A percentile compares a stretch with the other conserved stretches of the same genome.
phyloP scores from a whole-genome alignment of 2,113 vertebrate genomes.

The Rutilus rutilus region DNA sequence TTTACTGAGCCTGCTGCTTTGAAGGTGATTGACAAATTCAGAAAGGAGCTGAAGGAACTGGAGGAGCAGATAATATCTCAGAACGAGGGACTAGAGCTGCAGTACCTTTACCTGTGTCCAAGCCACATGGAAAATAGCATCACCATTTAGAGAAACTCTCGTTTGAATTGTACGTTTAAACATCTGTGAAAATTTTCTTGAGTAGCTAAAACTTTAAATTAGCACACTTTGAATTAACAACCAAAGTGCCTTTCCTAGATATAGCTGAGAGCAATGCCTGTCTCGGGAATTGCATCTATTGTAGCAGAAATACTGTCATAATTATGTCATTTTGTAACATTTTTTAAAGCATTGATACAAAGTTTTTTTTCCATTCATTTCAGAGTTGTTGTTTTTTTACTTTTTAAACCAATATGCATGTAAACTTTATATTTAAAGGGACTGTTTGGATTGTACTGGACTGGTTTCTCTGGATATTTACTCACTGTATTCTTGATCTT shows the following conservation, averaged over 20 bases:
- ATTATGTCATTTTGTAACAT: not conserved
- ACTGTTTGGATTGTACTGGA: not conserved
- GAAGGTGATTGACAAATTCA: conserved; percentile 67
- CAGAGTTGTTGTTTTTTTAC: not conserved
- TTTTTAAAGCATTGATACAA: not conserved
- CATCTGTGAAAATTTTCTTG: not conserved
- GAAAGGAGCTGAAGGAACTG: conserved; percentile 62
- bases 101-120: conserved; percentile 73
- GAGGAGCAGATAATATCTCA: conserved; percentile 67
- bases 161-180: not conserved
- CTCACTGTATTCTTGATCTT: not conserved
- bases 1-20: conserved; percentile 67
- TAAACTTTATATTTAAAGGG: not conserved
- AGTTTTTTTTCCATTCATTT: not conserved
- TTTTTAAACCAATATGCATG: not conserved
- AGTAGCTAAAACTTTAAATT: not conserved
- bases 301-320: not conserved
- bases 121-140: conserved; percentile 77
- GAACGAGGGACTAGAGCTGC: conserved; percentile 66
- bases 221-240: not conserved
- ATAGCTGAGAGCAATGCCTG: not conserved
- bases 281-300: not conserved
- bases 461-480: not conserved
- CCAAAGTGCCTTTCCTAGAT: not conserved
- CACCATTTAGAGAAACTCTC: conserved; percentile 67